phyloP scores from a whole-genome alignment of 92 coral and sea anemone species.

The Zoanthus sansibaricus region DNA sequence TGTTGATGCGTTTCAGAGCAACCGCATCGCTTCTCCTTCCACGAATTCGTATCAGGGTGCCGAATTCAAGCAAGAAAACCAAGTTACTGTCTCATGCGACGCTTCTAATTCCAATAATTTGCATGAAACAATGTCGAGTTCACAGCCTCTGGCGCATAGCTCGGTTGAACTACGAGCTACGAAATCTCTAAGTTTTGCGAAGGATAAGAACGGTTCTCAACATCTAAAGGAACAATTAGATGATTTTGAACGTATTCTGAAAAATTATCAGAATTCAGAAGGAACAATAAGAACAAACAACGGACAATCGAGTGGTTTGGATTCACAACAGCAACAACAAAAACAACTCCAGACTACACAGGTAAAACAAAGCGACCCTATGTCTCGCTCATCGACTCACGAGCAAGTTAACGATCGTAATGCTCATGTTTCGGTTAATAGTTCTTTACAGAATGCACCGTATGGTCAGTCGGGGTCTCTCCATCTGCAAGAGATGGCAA shows the following conservation, averaged over 20 bases:
- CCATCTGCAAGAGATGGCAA: conserved; percentile 83
- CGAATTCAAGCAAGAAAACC: conserved; percentile 83
- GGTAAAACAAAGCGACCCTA: conserved; percentile 49
- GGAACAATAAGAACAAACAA: conserved; percentile 54
- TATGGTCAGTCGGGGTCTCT: conserved; percentile 63
- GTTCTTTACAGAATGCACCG: conserved; percentile 44
- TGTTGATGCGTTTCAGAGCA: conserved; percentile 37
- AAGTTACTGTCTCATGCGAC: conserved; percentile 68
- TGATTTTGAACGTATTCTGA: conserved; percentile 79
- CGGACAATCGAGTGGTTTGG: conserved; percentile 52
- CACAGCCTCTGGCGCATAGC: conserved; percentile 49
- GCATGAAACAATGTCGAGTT: conserved; percentile 51
- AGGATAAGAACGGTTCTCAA: conserved; percentile 57
- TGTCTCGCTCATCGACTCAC: conserved; percentile 46
- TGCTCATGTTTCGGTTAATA: conserved; percentile 38
- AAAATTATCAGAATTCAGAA: conserved; percentile 54
- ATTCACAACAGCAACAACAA: conserved; percentile 64
- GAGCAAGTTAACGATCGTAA: conserved; percentile 48
- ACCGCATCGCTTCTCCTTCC: conserved; percentile 52
- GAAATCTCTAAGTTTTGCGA: conserved; percentile 48
- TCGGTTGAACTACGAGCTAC: conserved; percentile 44
- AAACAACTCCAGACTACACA: conserved; percentile 60
- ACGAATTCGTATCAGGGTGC: conserved; percentile 62
- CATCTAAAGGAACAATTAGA: conserved; percentile 70
- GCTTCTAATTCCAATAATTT: conserved; percentile 38